Evolutionary conservation across 2,113 vertebrate species (phyloP).

Genomic region (Leucopsar rothschildi): DNA sequence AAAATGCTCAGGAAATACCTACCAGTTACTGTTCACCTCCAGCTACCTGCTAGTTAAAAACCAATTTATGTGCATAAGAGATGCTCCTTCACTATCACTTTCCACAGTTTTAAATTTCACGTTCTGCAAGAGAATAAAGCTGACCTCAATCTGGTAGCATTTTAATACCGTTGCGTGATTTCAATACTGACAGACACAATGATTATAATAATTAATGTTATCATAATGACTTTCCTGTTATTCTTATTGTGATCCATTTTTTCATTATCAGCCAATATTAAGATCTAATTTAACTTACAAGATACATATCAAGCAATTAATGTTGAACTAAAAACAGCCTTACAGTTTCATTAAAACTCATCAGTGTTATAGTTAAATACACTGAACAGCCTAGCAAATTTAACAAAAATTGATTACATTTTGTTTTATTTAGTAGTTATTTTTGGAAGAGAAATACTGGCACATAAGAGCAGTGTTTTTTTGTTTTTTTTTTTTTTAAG

Average conservation of each 20-base stretch:
- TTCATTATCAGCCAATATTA: background rate
- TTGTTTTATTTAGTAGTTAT: background rate
- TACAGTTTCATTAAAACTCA: background rate
- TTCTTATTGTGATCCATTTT: conserved; percentile 36
- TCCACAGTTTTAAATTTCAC: background rate
- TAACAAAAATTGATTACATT: background rate
- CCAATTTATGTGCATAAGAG: background rate
- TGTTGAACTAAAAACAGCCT: background rate
- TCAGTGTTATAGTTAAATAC: background rate
- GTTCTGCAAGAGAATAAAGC: background rate
- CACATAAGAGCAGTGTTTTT: background rate
- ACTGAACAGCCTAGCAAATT: background rate
- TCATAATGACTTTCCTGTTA: conserved; percentile 40
- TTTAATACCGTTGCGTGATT: background rate
- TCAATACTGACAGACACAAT: background rate
- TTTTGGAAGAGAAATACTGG: background rate
- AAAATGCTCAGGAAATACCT: background rate
- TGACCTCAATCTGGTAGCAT: background rate
- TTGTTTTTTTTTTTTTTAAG: background rate
- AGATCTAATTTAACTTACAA: conserved; percentile 34
- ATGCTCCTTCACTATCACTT: background rate
- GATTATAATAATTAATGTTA: conserved; percentile 33
- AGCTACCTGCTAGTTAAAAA: background rate
- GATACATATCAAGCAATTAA: conserved; percentile 7
- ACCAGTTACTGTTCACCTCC: background rate